Percentiles rank a stretch among this genome's conserved stretches.
Evolutionary conservation across 2,113 vertebrate species (phyloP).

Genomic region (Aptenodytes forsteri): DNA sequence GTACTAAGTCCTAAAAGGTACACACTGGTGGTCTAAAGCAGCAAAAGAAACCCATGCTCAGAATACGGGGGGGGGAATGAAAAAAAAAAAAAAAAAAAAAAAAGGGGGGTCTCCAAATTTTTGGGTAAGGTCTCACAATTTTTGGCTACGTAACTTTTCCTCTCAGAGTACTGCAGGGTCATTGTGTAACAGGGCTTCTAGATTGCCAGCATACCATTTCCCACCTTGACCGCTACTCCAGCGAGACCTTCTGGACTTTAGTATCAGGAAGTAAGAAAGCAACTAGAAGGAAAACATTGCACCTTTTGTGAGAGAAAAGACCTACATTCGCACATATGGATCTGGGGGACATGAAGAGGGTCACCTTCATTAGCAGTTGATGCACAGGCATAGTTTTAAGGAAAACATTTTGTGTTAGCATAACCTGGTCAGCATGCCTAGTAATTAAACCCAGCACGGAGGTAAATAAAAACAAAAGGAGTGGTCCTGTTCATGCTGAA

Average conservation of each 20-base stretch:
- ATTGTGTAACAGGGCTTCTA: not conserved
- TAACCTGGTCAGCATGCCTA: not conserved
- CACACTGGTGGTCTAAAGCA: not conserved
- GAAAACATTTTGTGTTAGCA: not conserved
- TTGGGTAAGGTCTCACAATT: not conserved
- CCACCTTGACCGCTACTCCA: not conserved
- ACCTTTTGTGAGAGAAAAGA: not conserved
- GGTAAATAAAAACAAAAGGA: not conserved
- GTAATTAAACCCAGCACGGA: not conserved
- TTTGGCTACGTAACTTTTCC: not conserved
- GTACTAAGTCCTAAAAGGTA: not conserved
- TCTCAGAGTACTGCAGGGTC: not conserved
- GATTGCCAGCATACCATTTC: not conserved
- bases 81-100: too few species aligned
- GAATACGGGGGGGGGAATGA: rapidly evolving
- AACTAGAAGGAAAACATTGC: not conserved
- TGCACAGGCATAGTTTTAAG: not conserved
- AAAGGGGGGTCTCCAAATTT: too few species aligned
- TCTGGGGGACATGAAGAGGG: not conserved
- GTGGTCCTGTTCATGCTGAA: not conserved
- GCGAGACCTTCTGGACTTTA: not conserved
- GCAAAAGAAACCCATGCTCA: not conserved
- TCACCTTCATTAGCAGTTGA: not conserved
- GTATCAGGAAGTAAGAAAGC: not conserved
- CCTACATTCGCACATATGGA: not conserved